Evolutionary conservation across 1,140 invertebrate species (phyloP).

Genomic region (Chrysopa pallens): DNA sequence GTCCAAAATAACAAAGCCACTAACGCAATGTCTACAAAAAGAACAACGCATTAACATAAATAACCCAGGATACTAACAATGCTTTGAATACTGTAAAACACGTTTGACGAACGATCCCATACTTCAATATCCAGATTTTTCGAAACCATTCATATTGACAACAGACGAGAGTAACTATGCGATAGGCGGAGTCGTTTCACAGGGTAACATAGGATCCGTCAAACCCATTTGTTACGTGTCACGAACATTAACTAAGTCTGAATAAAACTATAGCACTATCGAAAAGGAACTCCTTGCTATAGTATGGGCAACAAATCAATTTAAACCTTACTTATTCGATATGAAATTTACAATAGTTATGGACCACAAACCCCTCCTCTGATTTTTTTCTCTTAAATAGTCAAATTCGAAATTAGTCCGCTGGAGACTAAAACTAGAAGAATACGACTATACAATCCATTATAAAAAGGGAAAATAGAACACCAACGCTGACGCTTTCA

Average conservation of each 20-base stretch:
- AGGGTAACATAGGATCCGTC: too few species aligned
- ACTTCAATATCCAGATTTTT: constrained; percentile 14
- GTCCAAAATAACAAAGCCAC: constrained; percentile 13
- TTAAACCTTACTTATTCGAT: constrained; percentile 20
- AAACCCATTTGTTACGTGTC: too few species aligned
- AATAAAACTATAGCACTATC: constrained; percentile 15
- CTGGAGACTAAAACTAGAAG: too few species aligned
- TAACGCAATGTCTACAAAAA: constrained; percentile 6
- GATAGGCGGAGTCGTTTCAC: constrained; percentile 14
- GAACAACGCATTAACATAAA: constrained; percentile 2
- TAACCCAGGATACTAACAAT: constrained; percentile 1
- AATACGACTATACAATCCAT: too few species aligned
- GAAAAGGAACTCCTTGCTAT: constrained; percentile 19
- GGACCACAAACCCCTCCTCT: too few species aligned
- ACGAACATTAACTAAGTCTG: constrained; percentile 6
- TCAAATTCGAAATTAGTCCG: too few species aligned
- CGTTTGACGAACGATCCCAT: constrained; percentile 11
- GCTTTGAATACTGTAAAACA: constrained; percentile 8
- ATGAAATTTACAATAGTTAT: constrained; percentile 14
- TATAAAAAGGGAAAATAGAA: too few species aligned
- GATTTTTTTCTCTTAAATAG: too few species aligned
- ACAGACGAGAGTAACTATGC: constrained; percentile 16
- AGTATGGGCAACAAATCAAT: constrained; percentile 22
- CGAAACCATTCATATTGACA: constrained; percentile 10
- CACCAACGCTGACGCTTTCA: too few species aligned